Percentiles rank a stretch among this genome's conserved stretches.
Evolutionary conservation across 2,888 invertebrate species (phyloP).

Genomic region (Sipunculus nudus): DNA sequence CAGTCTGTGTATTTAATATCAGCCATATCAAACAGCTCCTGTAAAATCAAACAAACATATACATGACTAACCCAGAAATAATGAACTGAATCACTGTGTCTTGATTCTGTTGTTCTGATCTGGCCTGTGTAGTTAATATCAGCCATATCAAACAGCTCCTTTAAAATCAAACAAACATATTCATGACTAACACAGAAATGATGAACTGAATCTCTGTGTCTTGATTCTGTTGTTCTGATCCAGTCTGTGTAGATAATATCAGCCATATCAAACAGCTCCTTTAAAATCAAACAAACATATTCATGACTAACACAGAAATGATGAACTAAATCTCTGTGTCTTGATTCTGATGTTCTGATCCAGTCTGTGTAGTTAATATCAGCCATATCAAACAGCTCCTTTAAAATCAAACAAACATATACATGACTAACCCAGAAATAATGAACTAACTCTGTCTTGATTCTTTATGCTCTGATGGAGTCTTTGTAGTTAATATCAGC

Average conservation of each 20-base stretch:
- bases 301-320: too few relatives aligned
- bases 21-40: too few relatives aligned
- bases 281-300: slow-evolving; percentile 53
- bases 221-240: slow-evolving; percentile 84
- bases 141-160: too few relatives aligned
- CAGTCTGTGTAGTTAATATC: slow-evolving; percentile 79
- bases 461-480: slow-evolving; percentile 87
- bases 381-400: slow-evolving; percentile 58
- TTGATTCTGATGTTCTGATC: slow-evolving; percentile 84
- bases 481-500: slow-evolving; percentile 75
- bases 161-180: not conserved
- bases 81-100: too few relatives aligned
- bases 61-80: too few relatives aligned
- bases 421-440: slow-evolving; percentile 83
- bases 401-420: slow-evolving; percentile 43
- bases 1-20: too few relatives aligned
- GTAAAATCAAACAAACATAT: too few relatives aligned
- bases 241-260: slow-evolving; percentile 79
- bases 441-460: slow-evolving; percentile 81
- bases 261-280: slow-evolving; percentile 58
- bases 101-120: too few relatives aligned
- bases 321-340: slow-evolving; percentile 80
- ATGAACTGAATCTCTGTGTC: slow-evolving; percentile 84
- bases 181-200: slow-evolving; percentile 83
- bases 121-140: too few relatives aligned